These are phyloP conservation scores for Abrostola triplasia DNA, from an alignment of 2,888 invertebrate species.

Conservation along the genomic window DNA sequence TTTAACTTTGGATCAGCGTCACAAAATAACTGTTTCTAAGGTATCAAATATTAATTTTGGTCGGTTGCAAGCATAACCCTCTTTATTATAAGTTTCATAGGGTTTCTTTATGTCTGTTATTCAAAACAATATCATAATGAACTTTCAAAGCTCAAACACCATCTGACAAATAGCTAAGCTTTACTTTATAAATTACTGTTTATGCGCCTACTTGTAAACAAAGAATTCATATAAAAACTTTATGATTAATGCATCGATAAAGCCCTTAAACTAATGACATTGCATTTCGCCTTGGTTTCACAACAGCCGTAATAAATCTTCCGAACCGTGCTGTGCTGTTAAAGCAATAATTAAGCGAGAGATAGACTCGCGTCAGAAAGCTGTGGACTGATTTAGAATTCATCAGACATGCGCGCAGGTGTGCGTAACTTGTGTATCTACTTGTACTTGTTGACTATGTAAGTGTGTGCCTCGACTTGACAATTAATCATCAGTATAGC, in stretches of 20 bases:
- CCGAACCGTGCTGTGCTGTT: conserved; percentile 56
- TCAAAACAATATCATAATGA: conserved; percentile 35
- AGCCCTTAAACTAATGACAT: conserved; percentile 77
- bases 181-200: conserved; percentile 65
- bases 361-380: conserved; percentile 38
- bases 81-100: no score
- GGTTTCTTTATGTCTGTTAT: no score
- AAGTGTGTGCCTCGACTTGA: conserved; percentile 28
- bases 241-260: conserved; percentile 73
- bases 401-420: conserved; percentile 34
- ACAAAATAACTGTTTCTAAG: no score
- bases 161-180: conserved; percentile 62
- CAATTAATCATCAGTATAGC: conserved; percentile 42
- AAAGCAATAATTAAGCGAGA: conserved; percentile 54
- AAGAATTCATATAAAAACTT: conserved; percentile 65
- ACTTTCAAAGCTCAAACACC: conserved; percentile 39
- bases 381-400: conserved; percentile 53
- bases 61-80: no score
- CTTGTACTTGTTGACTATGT: conserved; percentile 21
- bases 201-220: conserved; percentile 66
- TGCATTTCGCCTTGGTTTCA: conserved; percentile 71
- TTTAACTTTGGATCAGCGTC: no score
- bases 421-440: conserved; percentile 17
- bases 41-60: no score
- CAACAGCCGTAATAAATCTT: conserved; percentile 76